These are phyloP conservation scores for Gymnocheta viridis DNA, from an alignment of 2,888 invertebrate genomes.

Conservation along the genomic window DNA sequence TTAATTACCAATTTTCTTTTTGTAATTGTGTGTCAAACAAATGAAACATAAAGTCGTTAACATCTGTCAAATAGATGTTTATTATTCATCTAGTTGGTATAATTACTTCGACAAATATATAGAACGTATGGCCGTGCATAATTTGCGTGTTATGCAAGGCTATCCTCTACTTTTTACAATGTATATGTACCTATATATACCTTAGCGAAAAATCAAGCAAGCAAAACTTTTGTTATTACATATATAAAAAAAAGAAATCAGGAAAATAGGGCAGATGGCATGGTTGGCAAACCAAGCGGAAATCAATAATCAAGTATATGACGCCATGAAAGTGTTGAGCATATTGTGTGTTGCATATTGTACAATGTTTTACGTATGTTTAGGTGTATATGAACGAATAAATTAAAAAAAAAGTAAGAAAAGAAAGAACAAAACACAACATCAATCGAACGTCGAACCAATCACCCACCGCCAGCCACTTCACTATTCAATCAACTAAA, in stretches of 20 bases:
- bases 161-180: too few relatives aligned
- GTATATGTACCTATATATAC: background rate
- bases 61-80: too few relatives aligned
- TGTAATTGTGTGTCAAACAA: too few relatives aligned
- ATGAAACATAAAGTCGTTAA: too few relatives aligned
- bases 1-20: too few relatives aligned
- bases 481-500: constrained; percentile 51
- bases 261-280: constrained; percentile 42
- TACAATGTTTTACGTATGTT: background rate
- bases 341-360: background rate
- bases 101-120: too few relatives aligned
- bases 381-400: background rate
- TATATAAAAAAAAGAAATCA: background rate
- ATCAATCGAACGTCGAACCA: constrained; percentile 17
- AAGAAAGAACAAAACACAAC: background rate
- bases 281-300: constrained; percentile 55
- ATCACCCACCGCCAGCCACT: constrained; percentile 12
- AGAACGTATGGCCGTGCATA: too few relatives aligned
- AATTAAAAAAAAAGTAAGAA: background rate
- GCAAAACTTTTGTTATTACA: background rate
- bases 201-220: background rate
- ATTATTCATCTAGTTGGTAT: too few relatives aligned
- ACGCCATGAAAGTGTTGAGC: constrained; percentile 37
- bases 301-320: constrained; percentile 64
- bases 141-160: background rate